Evolutionary conservation across 2,797 vertebrate species (phyloP), one percentile per base, ranked within the genome.

Genomic region (Okamejei kenojei): DNA sequence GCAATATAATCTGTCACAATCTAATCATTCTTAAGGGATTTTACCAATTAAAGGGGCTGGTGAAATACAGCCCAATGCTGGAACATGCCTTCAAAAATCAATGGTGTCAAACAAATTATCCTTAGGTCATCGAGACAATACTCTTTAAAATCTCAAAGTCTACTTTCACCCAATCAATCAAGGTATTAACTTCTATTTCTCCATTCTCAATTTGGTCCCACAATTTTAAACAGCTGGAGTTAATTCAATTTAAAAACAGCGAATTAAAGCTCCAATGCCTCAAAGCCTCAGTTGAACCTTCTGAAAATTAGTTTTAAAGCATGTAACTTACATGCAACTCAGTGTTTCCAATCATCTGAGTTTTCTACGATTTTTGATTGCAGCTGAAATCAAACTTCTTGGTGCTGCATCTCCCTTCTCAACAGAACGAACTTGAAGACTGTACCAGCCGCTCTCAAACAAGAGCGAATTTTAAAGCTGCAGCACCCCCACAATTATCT

Each of bases 401-500:
- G 35, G 35, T 88, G 29, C 5, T 19, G 15, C 17, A 7, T 21
- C 19, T 88, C 63, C 17, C 84, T 68, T 88, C n/a, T 9, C n/a
- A 88, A 35, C 63, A 17, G n/a, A 21, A 61, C 63, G 19, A n/a
- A 68, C 63, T 88, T 88, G 10, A 63, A 35, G 15, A 68, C n/a
- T 68, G 82, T 29, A 88, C 63, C n/a, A 68, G n/a, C 54, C 10
- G 45, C 81, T 63, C 84, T 68, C 61, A 0, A 1, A 88, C 7
- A 2, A 68, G 65, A 63, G 45, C 21, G 84, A 88, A 88, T 68
- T 88, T 88, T 68, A 88, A 88, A n/a, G 84, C 84, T 21, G 7
- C 38, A 68, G n/a, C n/a, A 88, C 61, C 84, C 84, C 84, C 84
- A 88, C 61, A 88, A 88, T 88, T 88, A 88, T 68, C 84, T 65